Evolutionary conservation across 2,888 invertebrate species (phyloP).

Genomic region (Mesorhabditis spiculigera): DNA sequence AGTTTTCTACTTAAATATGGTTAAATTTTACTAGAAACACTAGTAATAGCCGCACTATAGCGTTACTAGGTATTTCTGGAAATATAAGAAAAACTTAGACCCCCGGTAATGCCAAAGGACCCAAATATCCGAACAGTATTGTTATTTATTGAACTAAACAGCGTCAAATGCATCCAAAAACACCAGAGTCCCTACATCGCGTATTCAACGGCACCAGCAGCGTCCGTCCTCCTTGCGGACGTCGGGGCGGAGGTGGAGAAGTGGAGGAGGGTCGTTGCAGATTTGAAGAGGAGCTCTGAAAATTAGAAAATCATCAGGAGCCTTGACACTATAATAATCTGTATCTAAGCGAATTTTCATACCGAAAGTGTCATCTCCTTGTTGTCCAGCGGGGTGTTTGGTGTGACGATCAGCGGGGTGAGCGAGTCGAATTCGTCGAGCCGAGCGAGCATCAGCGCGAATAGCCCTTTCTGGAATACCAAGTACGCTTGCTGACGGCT

Average conservation of each 20-base stretch:
- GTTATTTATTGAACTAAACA: background rate
- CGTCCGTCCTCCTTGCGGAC: conserved; percentile 35
- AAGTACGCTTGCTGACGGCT: background rate
- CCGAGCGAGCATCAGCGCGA: conserved; percentile 47
- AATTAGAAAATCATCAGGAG: too few relatives aligned
- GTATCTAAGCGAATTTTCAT: background rate
- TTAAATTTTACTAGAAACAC: too few relatives aligned
- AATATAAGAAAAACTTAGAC: background rate
- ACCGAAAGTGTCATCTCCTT: background rate
- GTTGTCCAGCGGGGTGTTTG: conserved; percentile 15
- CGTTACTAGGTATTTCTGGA: background rate
- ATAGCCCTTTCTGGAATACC: conserved; percentile 25
- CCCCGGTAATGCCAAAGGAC: too few relatives aligned
- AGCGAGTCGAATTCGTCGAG: conserved; percentile 52
- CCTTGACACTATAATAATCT: background rate
- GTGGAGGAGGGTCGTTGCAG: conserved; percentile 23
- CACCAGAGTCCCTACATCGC: conserved; percentile 24
- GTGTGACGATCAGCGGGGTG: conserved; percentile 48
- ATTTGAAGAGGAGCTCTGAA: conserved; percentile 41
- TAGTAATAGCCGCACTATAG: background rate
- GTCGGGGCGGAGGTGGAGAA: conserved; percentile 30
- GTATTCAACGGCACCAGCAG: conserved; percentile 46
- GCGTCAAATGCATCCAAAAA: background rate
- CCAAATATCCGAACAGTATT: too few relatives aligned
- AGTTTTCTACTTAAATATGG: too few relatives aligned